These are phyloP conservation scores for Auanema sp. DNA, from an alignment of 2,888 invertebrate genomes.

Conservation along the genomic window DNA sequence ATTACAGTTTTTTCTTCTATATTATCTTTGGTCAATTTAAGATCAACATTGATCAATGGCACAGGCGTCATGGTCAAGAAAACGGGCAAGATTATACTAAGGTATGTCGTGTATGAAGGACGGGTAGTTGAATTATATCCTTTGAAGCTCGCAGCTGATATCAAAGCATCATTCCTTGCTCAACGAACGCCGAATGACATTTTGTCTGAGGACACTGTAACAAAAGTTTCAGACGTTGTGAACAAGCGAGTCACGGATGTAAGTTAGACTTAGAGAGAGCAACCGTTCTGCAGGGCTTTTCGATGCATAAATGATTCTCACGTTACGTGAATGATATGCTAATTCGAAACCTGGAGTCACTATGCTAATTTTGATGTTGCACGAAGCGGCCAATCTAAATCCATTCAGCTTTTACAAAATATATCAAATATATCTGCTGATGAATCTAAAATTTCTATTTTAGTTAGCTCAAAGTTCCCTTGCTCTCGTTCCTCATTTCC, in stretches of 20 bases:
- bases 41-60: constrained; percentile 56
- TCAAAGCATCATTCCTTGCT: not conserved
- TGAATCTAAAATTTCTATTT: not conserved
- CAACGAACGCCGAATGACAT: constrained; percentile 4
- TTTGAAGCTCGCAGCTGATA: not conserved
- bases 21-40: constrained; percentile 4
- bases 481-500: constrained; percentile 43
- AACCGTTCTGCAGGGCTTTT: not conserved
- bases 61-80: constrained; percentile 33
- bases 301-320: not conserved
- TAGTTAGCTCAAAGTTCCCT: constrained; percentile 14
- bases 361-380: not conserved
- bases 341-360: not conserved
- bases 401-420: too few relatives aligned
- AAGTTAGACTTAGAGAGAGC: not conserved
- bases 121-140: not conserved
- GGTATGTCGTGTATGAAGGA: constrained; percentile 10
- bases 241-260: constrained; percentile 24
- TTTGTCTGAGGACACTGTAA: constrained; percentile 9
- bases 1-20: not conserved
- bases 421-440: not conserved
- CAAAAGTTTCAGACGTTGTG: constrained; percentile 22
- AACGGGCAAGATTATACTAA: constrained; percentile 32
- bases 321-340: too few relatives aligned
- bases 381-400: too few relatives aligned